Evolutionary conservation across 2,888 invertebrate species (phyloP), one percentile per base, ranked within the genome.

Genomic region (Scaptomyza cyrtandrae): DNA sequence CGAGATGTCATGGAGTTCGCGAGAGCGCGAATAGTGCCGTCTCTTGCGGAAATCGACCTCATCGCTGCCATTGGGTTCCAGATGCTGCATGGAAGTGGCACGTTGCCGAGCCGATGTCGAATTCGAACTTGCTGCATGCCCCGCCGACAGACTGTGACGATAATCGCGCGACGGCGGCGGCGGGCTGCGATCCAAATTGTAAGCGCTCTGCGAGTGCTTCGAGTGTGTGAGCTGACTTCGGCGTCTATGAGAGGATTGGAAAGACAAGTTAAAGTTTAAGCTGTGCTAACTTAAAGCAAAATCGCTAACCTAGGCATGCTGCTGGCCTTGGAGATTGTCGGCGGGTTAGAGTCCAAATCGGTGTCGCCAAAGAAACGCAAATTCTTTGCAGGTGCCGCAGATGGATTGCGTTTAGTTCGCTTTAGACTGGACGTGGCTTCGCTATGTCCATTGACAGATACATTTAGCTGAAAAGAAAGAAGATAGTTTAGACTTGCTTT

Each of bases 341-440:
- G 93, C 29, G 93, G 93, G 89, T 95, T 95, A 11, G 96, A 96
- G 84, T 97, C 96, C 67, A 94, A 93, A 89, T 97, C 96, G 10
- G 96, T 96, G 91, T 97, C 96, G 19, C 96, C 97, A 91, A 97
- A 97, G 93, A 96, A 97, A 53, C 97, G 94, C 11, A 96, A 93
- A 92, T 94, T 96, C 91, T 96, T 96, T 27, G 88, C 84, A 1
- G 90, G 90, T 6, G 84, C 86, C 14, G 87, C 83, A 7, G 86
- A 66, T 11, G 64, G 65, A 54, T 82, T 80, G 41, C 89, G 85
- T 55, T 90, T 90, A 55, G 60, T 88, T 57, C 90, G 84, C 72
- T 90, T 90, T 60, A 90, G 71, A 50, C 90, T 90, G 46, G 90
- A 86, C 33, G 67, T 86, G 43, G 79, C 74, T 53, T 88, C 90